Base-by-base conservation (phyloP, 2,797 vertebrate genomes). In the Gastrophryne carolinensis region DNA sequence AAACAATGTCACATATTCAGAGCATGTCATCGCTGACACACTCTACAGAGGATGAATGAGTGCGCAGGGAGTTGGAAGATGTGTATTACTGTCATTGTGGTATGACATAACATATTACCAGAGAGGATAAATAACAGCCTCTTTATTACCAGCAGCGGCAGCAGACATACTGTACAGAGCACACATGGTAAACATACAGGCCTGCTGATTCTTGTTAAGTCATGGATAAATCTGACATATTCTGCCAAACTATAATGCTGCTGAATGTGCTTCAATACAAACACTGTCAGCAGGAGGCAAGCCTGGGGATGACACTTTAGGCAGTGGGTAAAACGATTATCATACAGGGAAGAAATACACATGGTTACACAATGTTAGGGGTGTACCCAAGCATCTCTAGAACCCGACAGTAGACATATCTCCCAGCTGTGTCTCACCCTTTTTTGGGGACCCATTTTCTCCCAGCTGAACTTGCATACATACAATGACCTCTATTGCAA, bases 31-130 rank as follows among this genome's bases (percentile, higher is more conserved):
- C 52, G n/a, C 64, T 44, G 27, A 39, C 52, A 34, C 52, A 66
- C 35, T 66, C 17, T 66, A 17, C 11, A 6, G 15, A 44, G 44
- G 41, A 75, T 75, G 49, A 30, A 75, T 62, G 19, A 12, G 17
- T 49, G 32, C 21, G 19, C 3, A 11, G 64, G 56, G 73, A 75
- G 35, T 68, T 60, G 8, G 32, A 49, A 57, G 41, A 69, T 69
- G 35, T 21, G 26, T 44, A 50, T 17, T 67, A 34, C 63, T 53
- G 54, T 75, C 73, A 60, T 52, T 35, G 30, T 67, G 11, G 4
- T 30, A 52, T 75, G 62, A 66, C 34, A 67, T 66, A 52, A 61
- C 24, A 68, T 27, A 75, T 67, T 17, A 73, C 54, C 54, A 35
- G 34, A 3, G 23, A 67, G 34, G 21, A 67, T 52, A 60, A 39